Evolutionary conservation across 2,113 vertebrate species (phyloP), one percentile per base, ranked within the genome.

Genomic region (Paratilapia polleni): DNA sequence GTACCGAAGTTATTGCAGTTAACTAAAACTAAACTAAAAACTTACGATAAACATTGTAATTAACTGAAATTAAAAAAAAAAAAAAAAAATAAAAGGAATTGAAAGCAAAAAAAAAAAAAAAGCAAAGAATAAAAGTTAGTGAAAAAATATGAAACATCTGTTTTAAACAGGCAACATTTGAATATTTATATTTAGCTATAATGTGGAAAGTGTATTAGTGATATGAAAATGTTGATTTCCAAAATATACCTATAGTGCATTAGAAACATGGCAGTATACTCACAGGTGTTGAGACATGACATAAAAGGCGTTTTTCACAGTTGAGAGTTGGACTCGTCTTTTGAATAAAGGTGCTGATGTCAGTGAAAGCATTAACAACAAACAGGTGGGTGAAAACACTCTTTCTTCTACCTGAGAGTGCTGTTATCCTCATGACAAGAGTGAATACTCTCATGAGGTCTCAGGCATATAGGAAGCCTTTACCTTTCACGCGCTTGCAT

Each of bases 401-500:
- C 36, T 8, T 36, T 36, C 36, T 36, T 36, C 28, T 4, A 31
- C 28, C 36, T 36, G 36, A 36, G 36, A 8, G 8, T 36, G 36
- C 36, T 36, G 36, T 36, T 36, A 36, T 31, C 92, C 57, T 77
- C 93, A 93, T 94, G 92, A 91, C 92, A 84, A 36, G 92, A 95
- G 94, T 91, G 93, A 93, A 91, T 95, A 90, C 91, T 93, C 87
- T 78, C 28, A 80, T n/a, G 58, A 20, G 22, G 84, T 94, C 63
- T 93, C 87, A 26, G 58, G 26, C 28, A 49, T 70, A 70, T 81
- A n/a, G 38, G 74, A 34, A 28, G 26, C 61, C 52, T 88, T 68
- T 96, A 90, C 92, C 90, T 94, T 94, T 92, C 93, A 91, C 95
- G 90, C 93, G 83, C 58, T 43, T 68, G 19, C 26, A 36, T 17